Base-by-base conservation (phyloP, 2,888 invertebrate species). In the Drosophila basisetae region DNA sequence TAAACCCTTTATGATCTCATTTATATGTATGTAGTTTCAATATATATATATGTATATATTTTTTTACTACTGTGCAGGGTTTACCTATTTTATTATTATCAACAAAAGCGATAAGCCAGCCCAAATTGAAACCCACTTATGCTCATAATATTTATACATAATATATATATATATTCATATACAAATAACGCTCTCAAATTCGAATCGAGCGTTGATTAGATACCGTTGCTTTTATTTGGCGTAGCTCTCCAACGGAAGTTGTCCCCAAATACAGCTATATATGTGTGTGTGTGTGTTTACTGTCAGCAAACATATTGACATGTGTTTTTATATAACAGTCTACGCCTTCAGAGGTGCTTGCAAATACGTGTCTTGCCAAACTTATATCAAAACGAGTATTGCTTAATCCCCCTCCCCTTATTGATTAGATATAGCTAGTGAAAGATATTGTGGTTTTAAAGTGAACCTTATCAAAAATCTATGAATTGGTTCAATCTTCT, bases 381-480 rank as follows among this genome's bases (percentile, higher is more conserved):
- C 37, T 67, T 66, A 64, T 50, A 53, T n/a, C 35, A 47, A 0
- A 25, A 25, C 22, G 7, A 16, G 47, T 47, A 25, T 16, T 47
- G 16, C 13, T 35, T 62, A 9, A 22, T 33, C 31, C 22, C 13
- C 16, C 4, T 18, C 10, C 18, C 10, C 13, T 28, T 2, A 52
- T 80, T 72, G 80, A 78, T 78, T 78, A 80, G 81, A 72, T 80
- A 80, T 72, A 41, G 72, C n/a, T 56, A 60, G 7, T 0, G 7
- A 9, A 25, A 9, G 1, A 72, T 59, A 65, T 68, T 71, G 59
- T 16, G 10, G 37, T 50, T 67, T 66, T 43, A 35, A 58, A 67
- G 37, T 13, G 9, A 33, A 4, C 22, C 22, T 53, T 53, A 43
- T 67, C 43, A 25, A 22, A 35, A 41, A 56, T 56, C 58, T 22